phyloP scores from a whole-genome alignment of 2,797 vertebrate genomes.

The Sebastolobus altivelis region DNA sequence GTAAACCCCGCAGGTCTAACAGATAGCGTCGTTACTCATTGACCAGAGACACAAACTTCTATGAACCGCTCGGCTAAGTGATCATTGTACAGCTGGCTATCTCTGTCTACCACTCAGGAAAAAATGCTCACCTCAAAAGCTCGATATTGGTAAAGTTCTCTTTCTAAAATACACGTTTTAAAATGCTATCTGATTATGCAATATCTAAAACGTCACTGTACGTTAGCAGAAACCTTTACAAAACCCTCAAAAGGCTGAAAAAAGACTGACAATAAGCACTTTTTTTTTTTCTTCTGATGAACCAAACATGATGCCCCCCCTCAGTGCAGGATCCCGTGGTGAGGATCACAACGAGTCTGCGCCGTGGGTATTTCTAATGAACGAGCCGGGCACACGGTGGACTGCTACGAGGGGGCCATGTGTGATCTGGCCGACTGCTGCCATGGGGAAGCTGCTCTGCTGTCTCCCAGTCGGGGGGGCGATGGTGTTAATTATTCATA shows the following conservation, averaged over 20 bases:
- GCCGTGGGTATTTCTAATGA: slow-evolving; percentile 80
- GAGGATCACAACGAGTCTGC: slow-evolving; percentile 74
- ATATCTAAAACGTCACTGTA: slow-evolving; percentile 30
- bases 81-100: slow-evolving; percentile 48
- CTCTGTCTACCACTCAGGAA: slow-evolving; percentile 44
- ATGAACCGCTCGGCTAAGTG: slow-evolving; percentile 25
- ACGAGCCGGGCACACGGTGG: slow-evolving; percentile 66
- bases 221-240: slow-evolving; percentile 33
- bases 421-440: slow-evolving; percentile 80
- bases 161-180: slow-evolving; percentile 16
- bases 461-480: slow-evolving; percentile 81
- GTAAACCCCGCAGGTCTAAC: slow-evolving; percentile 55
- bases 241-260: slow-evolving; percentile 36
- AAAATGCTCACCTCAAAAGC: slow-evolving; percentile 27
- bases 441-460: slow-evolving; percentile 78
- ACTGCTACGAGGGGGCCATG: slow-evolving; percentile 69
- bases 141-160: slow-evolving; percentile 2
- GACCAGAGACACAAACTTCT: slow-evolving; percentile 64
- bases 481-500: slow-evolving; percentile 88
- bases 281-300: slow-evolving; percentile 34
- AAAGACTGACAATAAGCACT: slow-evolving; percentile 61
- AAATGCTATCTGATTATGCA: slow-evolving; percentile 39
- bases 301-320: slow-evolving; percentile 50
- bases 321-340: slow-evolving; percentile 60
- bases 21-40: slow-evolving; percentile 77